Evolutionary conservation across 1,140 invertebrate species (phyloP), one percentile per base, ranked within the genome.

Genomic region (Drosophila lini): DNA sequence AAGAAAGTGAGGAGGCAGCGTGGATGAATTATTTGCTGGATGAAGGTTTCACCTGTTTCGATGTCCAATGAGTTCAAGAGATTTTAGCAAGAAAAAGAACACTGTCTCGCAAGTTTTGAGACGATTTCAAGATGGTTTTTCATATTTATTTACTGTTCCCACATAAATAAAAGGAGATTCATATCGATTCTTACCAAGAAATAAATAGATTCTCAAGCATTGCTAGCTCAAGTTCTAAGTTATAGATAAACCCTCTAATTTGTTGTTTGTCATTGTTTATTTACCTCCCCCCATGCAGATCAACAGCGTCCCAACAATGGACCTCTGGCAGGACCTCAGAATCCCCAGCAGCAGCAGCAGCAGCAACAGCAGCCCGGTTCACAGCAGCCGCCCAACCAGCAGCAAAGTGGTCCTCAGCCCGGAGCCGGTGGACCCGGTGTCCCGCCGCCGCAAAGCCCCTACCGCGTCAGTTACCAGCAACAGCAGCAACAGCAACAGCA

Each of bases 381-480:
- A 7, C 90, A 91, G 38, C 81, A 83, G 55, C 62, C 74, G 31
- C 77, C 74, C 38, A 93, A 93, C 60, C 93, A 93, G 61, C 92
- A 93, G 77, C 93, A 93, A 44, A 93, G 73, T 74, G 64, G 77
- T 11, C 76, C 74, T 19, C 93, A 93, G 45, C 93, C 93, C 57
- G 80, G 80, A 4, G 65, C 61, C 15, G 80, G 78, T 11, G 81
- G 81, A n/a, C 78, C 74, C 0, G 88, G 82, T 7, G 84, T 89
- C 8, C 85, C 80, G 15, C 81, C 93, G 79, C 81, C 93, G 68
- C 92, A 93, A 79, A 38, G 92, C 55, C 74, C 93, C 59, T 90
- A 93, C 69, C 92, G 92, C 28, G 92, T 91, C n/a, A 92, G 90
- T 45, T 93, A 93, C 74, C 93, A 93, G 48, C 47, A 48, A n/a